Evolutionary conservation across 2,113 vertebrate genomes (phyloP).

Genomic region (Poeciliopsis prolifica): DNA sequence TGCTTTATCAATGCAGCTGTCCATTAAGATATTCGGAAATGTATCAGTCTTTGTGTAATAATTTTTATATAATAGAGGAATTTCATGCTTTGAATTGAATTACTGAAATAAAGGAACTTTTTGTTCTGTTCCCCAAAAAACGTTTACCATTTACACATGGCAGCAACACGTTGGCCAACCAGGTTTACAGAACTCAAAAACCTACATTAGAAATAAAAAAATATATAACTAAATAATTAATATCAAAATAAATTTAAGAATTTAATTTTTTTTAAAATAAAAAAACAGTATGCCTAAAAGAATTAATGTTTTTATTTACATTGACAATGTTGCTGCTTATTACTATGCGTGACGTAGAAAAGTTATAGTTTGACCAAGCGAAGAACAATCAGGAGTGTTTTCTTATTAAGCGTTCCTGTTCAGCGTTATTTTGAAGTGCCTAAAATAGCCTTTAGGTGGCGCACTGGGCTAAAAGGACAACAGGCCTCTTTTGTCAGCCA

Average conservation of each 20-base stretch:
- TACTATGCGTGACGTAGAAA: background rate
- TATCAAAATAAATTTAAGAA: background rate
- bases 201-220: background rate
- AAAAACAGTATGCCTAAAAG: background rate
- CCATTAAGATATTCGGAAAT: background rate
- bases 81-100: background rate
- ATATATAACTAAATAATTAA: background rate
- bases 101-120: background rate
- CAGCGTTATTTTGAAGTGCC: constrained; percentile 32
- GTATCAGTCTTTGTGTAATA: background rate
- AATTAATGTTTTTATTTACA: background rate
- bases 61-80: background rate
- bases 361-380: constrained; percentile 3
- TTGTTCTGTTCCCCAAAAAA: background rate
- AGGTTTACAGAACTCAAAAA: background rate
- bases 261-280: too few relatives aligned
- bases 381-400: constrained; percentile 66
- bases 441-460: constrained; percentile 64
- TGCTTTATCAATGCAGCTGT: background rate
- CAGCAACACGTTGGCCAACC: background rate
- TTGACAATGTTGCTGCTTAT: background rate
- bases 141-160: background rate
- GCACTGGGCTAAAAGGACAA: constrained; percentile 59
- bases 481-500: constrained; percentile 74
- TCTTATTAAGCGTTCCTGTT: constrained; percentile 44